Evolutionary conservation across 1,140 invertebrate genomes (phyloP), one percentile per base, ranked within the genome.

Genomic region (Sarcophaga bullata): DNA sequence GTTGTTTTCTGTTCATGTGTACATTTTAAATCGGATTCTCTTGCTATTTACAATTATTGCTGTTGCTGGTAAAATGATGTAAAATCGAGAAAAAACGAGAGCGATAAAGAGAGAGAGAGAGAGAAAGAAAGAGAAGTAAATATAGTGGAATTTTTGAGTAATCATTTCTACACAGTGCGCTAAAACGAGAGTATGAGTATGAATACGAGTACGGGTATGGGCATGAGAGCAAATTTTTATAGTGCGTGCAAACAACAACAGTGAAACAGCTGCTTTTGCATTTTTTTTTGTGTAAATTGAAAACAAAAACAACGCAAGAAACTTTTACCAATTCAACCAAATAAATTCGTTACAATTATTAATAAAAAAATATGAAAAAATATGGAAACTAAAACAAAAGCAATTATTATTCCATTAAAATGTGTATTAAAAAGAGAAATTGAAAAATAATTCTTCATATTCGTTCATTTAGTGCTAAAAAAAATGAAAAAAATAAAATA

Each of bases 191-290:
- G 54, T n/a, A n/a, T n/a, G 54, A 58, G 62, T 68, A 17, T 68
- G n/a, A 58, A 68, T 68, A 68, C n/a, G n/a, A n/a, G n/a, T 37
- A 37, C 25, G 4, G 4, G 25, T 37, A 37, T 4, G 25, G 25
- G 25, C 4, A 37, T 37, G 25, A 37, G 25, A 37, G 25, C 25
- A 37, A 37, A 37, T 37, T 37, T 37, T 37, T 37, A 68, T 58
- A n/a, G 54, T 58, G 54, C 62, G n/a, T 68, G 62, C 62, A 68
- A 58, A 58, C n/a, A 58, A 68, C 62, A 68, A 68, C 62, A 68
- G 19, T n/a, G 15, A 68, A 68, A 68, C 62, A 68, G 62, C 62
- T 68, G 62, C 62, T 68, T 62, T 68, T 68, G 17, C n/a, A 17
- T 10, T 52, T 52, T 52, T 52, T 52, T 52, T 52, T 52, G 13